phyloP scores from a whole-genome alignment of 2,113 vertebrate genomes.

The Montifringilla adamsi region DNA sequence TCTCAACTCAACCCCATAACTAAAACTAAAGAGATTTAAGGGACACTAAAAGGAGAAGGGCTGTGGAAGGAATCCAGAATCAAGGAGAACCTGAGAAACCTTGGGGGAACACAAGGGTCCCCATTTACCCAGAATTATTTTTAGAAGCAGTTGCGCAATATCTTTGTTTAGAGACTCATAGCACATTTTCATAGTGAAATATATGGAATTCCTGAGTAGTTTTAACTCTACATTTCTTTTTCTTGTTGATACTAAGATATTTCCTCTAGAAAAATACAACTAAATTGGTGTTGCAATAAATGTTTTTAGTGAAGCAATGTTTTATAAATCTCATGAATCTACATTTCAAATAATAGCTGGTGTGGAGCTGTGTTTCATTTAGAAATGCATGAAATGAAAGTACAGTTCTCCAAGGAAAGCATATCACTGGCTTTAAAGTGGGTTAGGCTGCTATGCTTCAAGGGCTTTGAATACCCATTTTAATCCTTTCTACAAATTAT shows the following conservation, averaged over 20 bases:
- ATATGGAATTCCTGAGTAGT: not conserved
- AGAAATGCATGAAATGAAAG: constrained; percentile 31
- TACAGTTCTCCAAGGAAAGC: not conserved
- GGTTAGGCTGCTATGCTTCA: constrained; percentile 20
- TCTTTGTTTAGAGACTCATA: not conserved
- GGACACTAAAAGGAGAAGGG: not conserved
- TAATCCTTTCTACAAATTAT: not conserved
- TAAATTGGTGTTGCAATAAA: not conserved
- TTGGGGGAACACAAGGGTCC: fast-evolving
- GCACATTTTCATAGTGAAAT: not conserved
- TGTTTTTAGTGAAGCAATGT: not conserved
- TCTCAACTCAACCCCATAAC: not conserved
- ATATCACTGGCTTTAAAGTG: constrained; percentile 15
- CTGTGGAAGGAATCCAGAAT: not conserved
- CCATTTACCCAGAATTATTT: not conserved
- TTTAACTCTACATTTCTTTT: not conserved
- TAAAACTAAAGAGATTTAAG: not conserved
- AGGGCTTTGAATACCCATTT: constrained; percentile 27
- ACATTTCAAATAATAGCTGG: constrained; percentile 8
- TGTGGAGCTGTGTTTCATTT: constrained; percentile 2
- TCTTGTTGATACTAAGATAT: not conserved
- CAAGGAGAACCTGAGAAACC: not conserved
- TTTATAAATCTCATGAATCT: not conserved
- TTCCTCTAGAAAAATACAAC: not conserved
- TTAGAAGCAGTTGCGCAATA: not conserved